Evolutionary conservation across 2,888 invertebrate genomes (phyloP).

Genomic region (Galerucella pusilla): DNA sequence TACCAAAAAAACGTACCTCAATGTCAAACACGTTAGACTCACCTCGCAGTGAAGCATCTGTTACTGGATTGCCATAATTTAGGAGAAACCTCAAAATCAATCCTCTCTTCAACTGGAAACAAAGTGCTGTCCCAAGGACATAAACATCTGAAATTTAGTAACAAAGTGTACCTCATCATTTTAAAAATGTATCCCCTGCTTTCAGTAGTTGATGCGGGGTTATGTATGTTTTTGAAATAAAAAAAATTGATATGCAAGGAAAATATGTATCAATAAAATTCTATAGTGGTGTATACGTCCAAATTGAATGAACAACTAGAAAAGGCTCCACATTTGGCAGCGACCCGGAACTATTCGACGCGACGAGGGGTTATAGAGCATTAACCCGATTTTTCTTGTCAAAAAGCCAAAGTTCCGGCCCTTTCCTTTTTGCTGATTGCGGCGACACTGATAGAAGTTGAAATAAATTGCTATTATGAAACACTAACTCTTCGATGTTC

Average conservation of each 20-base stretch:
- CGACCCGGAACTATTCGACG: slow-evolving; percentile 1
- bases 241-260: not conserved
- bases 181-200: too few relatives aligned
- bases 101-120: too few relatives aligned
- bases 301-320: slow-evolving; percentile 22
- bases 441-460: slow-evolving; percentile 11
- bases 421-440: slow-evolving; percentile 6
- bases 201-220: too few relatives aligned
- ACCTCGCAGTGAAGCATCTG: too few relatives aligned
- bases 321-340: slow-evolving; percentile 34
- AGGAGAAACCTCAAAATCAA: too few relatives aligned
- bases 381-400: slow-evolving; percentile 41
- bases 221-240: not conserved
- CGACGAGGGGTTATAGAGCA: slow-evolving; percentile 34
- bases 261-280: not conserved
- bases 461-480: slow-evolving; percentile 5
- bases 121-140: too few relatives aligned
- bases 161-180: too few relatives aligned
- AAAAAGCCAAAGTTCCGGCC: slow-evolving; percentile 34
- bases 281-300: slow-evolving; percentile 10
- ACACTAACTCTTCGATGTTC: not conserved
- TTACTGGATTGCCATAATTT: too few relatives aligned
- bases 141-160: too few relatives aligned
- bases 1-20: too few relatives aligned
- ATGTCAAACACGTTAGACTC: too few relatives aligned